Percentiles rank a stretch among this genome's conserved stretches.
Evolutionary conservation across 2,113 vertebrate genomes (phyloP).

Genomic region (Suncus etruscus): DNA sequence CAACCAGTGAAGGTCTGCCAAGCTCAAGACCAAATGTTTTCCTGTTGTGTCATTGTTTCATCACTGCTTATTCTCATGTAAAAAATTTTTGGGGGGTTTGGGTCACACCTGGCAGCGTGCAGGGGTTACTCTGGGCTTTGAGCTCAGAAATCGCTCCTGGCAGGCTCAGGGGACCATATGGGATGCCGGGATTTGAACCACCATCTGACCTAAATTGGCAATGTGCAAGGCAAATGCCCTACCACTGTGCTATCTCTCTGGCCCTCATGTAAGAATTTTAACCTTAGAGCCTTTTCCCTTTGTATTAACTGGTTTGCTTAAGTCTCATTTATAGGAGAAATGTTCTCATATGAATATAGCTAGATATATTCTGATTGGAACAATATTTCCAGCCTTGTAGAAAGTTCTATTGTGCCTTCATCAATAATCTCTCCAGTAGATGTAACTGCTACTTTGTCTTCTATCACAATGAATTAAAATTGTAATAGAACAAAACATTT

Average conservation of each 20-base stretch:
- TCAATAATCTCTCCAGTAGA: neutral
- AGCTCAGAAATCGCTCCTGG: too few relatives aligned
- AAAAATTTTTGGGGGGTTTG: too few relatives aligned
- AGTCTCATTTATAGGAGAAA: neutral
- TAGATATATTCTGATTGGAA: neutral
- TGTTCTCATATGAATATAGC: neutral
- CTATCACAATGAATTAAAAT: neutral
- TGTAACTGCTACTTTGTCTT: neutral
- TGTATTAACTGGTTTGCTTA: constrained; percentile 5
- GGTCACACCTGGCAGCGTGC: too few relatives aligned
- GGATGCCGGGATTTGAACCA: too few relatives aligned
- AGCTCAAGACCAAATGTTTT: too few relatives aligned
- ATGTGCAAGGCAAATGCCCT: too few relatives aligned
- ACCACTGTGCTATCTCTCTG: neutral
- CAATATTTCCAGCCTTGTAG: neutral
- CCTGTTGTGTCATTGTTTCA: neutral
- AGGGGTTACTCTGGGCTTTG: too few relatives aligned
- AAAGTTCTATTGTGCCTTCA: neutral
- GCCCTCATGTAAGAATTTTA: neutral
- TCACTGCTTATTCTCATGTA: neutral
- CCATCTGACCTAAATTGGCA: too few relatives aligned
- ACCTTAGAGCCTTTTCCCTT: neutral
- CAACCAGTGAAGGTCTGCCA: too few relatives aligned
- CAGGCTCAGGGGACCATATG: too few relatives aligned
- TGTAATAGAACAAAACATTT: neutral